phyloP scores from a whole-genome alignment of 2,113 vertebrate genomes.

The Macroglossus sobrinus region DNA sequence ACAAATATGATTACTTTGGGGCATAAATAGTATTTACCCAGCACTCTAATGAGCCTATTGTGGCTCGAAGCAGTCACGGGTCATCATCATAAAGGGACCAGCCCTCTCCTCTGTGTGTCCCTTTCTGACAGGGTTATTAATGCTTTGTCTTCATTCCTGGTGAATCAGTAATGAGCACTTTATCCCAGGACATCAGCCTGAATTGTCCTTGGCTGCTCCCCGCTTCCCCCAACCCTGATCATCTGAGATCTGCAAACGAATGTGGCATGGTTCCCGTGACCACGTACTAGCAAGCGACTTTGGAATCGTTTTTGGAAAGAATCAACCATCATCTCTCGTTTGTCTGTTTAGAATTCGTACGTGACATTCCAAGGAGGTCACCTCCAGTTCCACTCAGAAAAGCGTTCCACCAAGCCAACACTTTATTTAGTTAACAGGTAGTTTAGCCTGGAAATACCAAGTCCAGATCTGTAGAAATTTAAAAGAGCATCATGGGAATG shows the following conservation, averaged over 20 bases:
- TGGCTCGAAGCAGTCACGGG: accelerated
- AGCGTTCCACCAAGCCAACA: neutral
- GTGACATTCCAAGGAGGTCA: neutral
- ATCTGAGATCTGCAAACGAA: neutral
- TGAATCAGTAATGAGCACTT: neutral
- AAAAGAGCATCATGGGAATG: neutral
- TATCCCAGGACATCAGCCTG: neutral
- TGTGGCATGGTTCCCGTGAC: neutral
- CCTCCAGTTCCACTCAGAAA: neutral
- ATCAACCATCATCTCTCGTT: neutral
- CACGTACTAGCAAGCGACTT: neutral
- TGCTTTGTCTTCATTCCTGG: neutral
- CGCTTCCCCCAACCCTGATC: neutral
- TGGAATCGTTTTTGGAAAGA: neutral
- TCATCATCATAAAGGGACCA: neutral
- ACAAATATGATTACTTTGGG: neutral
- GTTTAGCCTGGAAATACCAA: neutral
- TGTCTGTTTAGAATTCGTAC: neutral
- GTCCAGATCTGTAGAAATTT: neutral
- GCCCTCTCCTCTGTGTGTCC: neutral
- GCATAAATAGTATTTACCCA: neutral
- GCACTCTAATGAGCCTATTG: neutral
- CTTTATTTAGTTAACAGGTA: neutral
- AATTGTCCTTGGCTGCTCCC: neutral
- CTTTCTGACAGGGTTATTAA: neutral